Evolutionary conservation across 2,113 vertebrate genomes (phyloP), one percentile per base, ranked within the genome.

Genomic region (Burhinus bistriatus): DNA sequence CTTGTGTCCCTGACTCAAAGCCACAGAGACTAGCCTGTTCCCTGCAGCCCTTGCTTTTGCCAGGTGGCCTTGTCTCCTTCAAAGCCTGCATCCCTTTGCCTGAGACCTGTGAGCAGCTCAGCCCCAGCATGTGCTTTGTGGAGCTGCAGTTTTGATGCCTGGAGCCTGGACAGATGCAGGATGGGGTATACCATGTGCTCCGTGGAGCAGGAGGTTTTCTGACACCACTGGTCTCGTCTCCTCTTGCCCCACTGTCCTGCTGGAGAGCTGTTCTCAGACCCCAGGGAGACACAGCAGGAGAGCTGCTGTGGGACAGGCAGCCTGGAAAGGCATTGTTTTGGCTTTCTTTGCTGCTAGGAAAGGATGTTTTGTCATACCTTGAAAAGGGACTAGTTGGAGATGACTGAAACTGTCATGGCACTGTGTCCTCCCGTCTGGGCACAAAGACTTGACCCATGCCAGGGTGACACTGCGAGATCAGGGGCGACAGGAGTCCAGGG

Each of bases 191-290:
- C 23, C 8, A 18, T 58, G 58, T 32, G 26, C 73, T 40, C 36
- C 1, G 0, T 16, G 65, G 49, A 44, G 61, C 73, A 22, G 40
- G 69, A 29, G 34, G 17, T 29, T 57, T 84, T 45, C 44, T 12
- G 6, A 3, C 0, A 10, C 32, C 36, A 4, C 19, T 1, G 1
- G 18, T 23, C 59, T 18, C 1, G 0, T 47, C 42, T 76, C 22
- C 22, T 12, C 62, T 83, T 4, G 1, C 32, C 51, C 30, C 36
- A 6, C 10, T 25, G 76, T 51, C 25, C 18, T 20, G 54, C 13
- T 20, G 16, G 49, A 27, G 32, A 65, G 11, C 51, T 9, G 18
- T 7, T 32, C 65, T 32, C 45, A 38, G 77, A 9, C 16, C 14
- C 25, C 2, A 1, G 34, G 17, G 36, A 69, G 68, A 26, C 30